Evolutionary conservation across 2,888 invertebrate species (phyloP).

Genomic region (Rhogogaster chlorosoma): DNA sequence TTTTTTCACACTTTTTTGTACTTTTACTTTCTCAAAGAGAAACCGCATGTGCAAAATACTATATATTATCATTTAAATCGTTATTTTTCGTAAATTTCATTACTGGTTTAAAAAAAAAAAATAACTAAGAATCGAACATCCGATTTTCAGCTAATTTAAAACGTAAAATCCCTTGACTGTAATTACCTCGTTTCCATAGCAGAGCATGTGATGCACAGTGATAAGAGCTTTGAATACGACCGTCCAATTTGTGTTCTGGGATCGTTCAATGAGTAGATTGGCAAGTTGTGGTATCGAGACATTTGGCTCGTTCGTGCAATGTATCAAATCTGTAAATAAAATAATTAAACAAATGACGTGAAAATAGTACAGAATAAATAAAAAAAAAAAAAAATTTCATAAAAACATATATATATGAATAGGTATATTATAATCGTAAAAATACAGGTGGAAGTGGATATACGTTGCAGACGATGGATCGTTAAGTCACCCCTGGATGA

Average conservation of each 20-base stretch:
- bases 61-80: too few relatives aligned
- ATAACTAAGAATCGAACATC: background rate
- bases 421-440: too few relatives aligned
- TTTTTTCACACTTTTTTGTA: too few relatives aligned
- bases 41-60: too few relatives aligned
- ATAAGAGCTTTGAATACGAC: constrained; percentile 99
- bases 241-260: constrained; percentile 99
- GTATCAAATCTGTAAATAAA: constrained; percentile 92
- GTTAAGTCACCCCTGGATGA: background rate
- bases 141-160: background rate
- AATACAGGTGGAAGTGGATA: background rate
- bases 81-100: background rate
- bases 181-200: constrained; percentile 98
- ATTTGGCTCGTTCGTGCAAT: constrained; percentile 99
- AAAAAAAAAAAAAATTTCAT: background rate
- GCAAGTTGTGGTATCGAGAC: constrained; percentile 99
- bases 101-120: background rate
- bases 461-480: background rate
- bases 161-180: background rate
- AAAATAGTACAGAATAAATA: background rate
- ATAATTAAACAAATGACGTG: constrained; percentile 52
- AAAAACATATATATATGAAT: background rate
- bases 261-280: constrained; percentile 97
- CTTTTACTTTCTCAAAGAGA: too few relatives aligned
- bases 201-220: constrained; percentile 99